Base-by-base conservation (phyloP, 2,113 vertebrate genomes). In the Nansenia antarctica region DNA sequence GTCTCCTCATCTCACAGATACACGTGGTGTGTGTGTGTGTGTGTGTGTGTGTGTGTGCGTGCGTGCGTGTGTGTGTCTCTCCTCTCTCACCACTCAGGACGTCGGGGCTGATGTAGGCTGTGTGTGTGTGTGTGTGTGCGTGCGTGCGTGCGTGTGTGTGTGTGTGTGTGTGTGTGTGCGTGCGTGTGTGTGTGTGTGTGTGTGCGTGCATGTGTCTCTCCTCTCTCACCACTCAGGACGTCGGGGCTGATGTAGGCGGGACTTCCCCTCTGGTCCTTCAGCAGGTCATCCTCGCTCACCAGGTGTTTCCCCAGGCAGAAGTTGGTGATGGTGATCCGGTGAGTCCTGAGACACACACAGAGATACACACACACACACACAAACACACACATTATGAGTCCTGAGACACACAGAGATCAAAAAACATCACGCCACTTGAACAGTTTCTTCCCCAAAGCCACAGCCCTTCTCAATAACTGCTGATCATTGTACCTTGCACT, bases 221-320 rank as follows among this genome's bases (percentile, higher is more conserved):
- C n/a, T n/a, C 22, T 77, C 95, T 65, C 87, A 99, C 98, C 95
- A 0, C 98, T 99, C 62, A 99, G 92, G 65, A 99, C 98, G 2
- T 99, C 98, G 0, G 98, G 98, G 76, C 98, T 99, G 86, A 99
- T 99, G 86, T 99, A 99, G 70, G 98, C 98, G 0, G 98, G 98
- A 90, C 98, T 99, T 66, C 98, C 98, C 64, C 98, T 91, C 95
- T 99, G 98, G 92, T 99, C 98, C 85, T 99, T 99, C 84, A 99
- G 92, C 71, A 99, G 93, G 89, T 99, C 98, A 0, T 97, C 97
- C 75, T 99, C 96, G 0, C 97, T 99, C 87, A 99, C 98, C 20
- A 99, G 93, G 89, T 99, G 98, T 86, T 99, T 99, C 58, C 98
- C 98, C 3, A 99, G 93, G 88, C 98, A 99, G 92, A 99, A 99